Evolutionary conservation across 2,113 vertebrate species (phyloP).

Genomic region (Cairina moschata): DNA sequence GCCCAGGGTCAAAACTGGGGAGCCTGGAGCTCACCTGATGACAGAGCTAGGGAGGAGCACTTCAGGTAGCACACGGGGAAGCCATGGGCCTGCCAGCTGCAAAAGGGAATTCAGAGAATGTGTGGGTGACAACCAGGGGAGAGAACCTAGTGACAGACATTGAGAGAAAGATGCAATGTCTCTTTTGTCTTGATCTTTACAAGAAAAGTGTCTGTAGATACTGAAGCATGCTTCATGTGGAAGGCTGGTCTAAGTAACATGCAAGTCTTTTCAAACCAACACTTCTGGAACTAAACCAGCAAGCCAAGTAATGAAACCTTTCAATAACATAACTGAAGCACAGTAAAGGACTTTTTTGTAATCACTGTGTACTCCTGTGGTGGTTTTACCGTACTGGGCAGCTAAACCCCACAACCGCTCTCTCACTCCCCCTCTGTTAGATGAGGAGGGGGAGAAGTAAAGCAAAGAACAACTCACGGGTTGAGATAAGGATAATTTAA

Average conservation of each 20-base stretch:
- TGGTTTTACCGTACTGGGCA: no score
- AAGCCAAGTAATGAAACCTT: neutral
- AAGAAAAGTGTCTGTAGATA: neutral
- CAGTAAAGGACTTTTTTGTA: neutral
- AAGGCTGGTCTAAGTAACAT: neutral
- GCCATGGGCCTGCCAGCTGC: neutral
- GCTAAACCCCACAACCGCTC: no score
- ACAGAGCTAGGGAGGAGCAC: neutral
- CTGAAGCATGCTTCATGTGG: neutral
- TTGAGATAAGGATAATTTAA: no score
- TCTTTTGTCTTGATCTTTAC: neutral
- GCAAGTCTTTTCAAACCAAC: neutral
- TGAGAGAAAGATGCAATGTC: neutral
- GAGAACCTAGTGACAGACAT: neutral
- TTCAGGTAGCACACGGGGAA: neutral
- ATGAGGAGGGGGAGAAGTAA: no score
- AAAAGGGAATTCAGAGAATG: neutral
- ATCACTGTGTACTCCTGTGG: neutral
- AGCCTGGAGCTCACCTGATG: neutral
- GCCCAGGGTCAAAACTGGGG: neutral
- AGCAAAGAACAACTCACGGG: no score
- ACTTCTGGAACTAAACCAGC: neutral
- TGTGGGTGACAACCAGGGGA: neutral
- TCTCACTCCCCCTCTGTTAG: no score
- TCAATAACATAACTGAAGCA: neutral